These are phyloP conservation scores for Anastatus disparis DNA, from an alignment of 1,140 invertebrate genomes.

Conservation along the genomic window DNA sequence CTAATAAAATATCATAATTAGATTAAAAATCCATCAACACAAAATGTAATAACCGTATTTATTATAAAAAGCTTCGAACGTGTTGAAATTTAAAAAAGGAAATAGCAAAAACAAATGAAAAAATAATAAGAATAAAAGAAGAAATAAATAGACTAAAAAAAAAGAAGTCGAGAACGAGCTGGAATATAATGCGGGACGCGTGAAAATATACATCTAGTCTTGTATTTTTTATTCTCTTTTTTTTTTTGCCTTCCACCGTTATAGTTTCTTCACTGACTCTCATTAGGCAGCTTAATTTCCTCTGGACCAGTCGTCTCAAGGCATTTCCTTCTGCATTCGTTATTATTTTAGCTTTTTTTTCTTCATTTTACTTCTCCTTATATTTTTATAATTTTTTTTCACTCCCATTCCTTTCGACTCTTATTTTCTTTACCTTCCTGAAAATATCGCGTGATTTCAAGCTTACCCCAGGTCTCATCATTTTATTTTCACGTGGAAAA, in stretches of 20 bases:
- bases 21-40: too few species aligned
- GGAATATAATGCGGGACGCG: not conserved
- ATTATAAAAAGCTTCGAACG: too few species aligned
- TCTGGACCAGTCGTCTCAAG: not conserved
- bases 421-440: too few species aligned
- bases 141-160: not conserved
- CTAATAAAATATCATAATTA: too few species aligned
- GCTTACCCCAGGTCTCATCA: too few species aligned
- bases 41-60: too few species aligned
- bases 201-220: not conserved
- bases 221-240: not conserved
- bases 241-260: not conserved
- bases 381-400: too few species aligned
- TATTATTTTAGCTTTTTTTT: not conserved
- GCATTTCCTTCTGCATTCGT: not conserved
- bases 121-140: not conserved
- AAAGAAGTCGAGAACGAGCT: not conserved
- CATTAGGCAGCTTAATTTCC: conserved; percentile 27
- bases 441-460: too few species aligned
- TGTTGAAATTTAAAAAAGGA: too few species aligned
- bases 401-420: too few species aligned
- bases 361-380: not conserved
- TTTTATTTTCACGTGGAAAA: too few species aligned
- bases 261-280: not conserved
- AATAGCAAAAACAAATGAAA: too few species aligned